Conservation (phyloP, 2,113 vertebrate genomes). For the Canis aureus region DNA sequence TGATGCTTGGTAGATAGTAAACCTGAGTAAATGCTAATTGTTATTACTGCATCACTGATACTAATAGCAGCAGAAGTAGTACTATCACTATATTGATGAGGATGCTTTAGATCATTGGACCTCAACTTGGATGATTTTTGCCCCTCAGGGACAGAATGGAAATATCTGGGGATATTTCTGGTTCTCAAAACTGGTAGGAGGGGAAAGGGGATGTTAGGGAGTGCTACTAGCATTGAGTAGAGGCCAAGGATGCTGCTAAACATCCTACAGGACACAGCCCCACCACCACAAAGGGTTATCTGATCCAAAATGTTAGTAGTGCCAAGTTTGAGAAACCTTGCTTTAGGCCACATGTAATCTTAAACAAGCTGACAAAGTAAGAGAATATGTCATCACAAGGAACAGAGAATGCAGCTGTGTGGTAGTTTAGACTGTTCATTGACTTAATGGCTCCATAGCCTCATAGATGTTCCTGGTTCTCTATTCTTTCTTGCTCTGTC, state of each 20-base stretch:
- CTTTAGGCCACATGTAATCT: not conserved
- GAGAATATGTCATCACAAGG: not conserved
- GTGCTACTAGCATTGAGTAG: not conserved
- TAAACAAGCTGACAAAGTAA: not conserved
- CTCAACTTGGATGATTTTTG: not conserved
- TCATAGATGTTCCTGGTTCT: not conserved
- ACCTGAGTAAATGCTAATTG: not conserved
- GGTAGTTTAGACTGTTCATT: not conserved
- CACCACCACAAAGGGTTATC: not conserved
- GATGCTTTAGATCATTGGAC: not conserved
- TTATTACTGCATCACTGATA: fast-evolving
- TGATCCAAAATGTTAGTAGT: not conserved
- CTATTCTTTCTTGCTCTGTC: not conserved
- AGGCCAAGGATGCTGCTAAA: not conserved
- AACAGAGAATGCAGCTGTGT: not conserved
- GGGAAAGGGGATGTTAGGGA: not conserved
- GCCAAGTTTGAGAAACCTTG: not conserved
- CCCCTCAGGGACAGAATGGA: not conserved
- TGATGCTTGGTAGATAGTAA: not conserved
- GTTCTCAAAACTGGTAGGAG: not conserved
- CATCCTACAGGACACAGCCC: too few species aligned
- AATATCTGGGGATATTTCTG: not conserved
- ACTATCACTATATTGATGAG: not conserved
- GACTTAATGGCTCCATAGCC: not conserved
- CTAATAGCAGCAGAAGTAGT: fast-evolving